Conservation (phyloP, 2,797 vertebrate genomes). For the Malacoctenus gilli region DNA sequence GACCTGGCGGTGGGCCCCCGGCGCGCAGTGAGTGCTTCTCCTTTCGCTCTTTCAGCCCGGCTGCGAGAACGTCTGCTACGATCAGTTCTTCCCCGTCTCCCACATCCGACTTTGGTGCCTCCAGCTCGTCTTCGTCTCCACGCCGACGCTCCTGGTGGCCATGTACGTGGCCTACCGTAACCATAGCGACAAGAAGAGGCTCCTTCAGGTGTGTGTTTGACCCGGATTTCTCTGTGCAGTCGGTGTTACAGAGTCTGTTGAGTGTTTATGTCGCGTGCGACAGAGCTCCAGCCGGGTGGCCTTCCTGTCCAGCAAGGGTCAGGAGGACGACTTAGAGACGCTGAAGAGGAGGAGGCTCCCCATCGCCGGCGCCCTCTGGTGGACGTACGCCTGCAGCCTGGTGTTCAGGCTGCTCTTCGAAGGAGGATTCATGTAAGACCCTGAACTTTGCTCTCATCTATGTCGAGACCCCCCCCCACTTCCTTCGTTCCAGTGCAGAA, state of each 20-base stretch:
- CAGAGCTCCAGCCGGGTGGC: constrained; percentile 58
- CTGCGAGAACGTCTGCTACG: constrained; percentile 83
- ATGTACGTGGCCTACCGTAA: constrained; percentile 77
- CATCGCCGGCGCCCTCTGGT: constrained; percentile 75
- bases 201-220: constrained; percentile 57
- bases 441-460: neutral
- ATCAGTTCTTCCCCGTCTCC: constrained; percentile 82
- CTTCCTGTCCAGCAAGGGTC: constrained; percentile 47
- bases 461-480: no score
- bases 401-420: constrained; percentile 77
- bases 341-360: constrained; percentile 68
- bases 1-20: neutral
- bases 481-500: no score
- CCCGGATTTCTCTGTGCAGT: neutral
- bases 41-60: constrained; percentile 65
- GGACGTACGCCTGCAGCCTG: constrained; percentile 79
- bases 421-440: constrained; percentile 76
- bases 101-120: constrained; percentile 83
- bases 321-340: constrained; percentile 65
- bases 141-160: constrained; percentile 75
- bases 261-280: no score
- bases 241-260: no score
- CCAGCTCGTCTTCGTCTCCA: constrained; percentile 80
- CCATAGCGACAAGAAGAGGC: constrained; percentile 62
- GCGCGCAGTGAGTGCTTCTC: no score